These are phyloP conservation scores for Dryobotodes eremita DNA, from an alignment of 2,888 invertebrate species.

Conservation along the genomic window DNA sequence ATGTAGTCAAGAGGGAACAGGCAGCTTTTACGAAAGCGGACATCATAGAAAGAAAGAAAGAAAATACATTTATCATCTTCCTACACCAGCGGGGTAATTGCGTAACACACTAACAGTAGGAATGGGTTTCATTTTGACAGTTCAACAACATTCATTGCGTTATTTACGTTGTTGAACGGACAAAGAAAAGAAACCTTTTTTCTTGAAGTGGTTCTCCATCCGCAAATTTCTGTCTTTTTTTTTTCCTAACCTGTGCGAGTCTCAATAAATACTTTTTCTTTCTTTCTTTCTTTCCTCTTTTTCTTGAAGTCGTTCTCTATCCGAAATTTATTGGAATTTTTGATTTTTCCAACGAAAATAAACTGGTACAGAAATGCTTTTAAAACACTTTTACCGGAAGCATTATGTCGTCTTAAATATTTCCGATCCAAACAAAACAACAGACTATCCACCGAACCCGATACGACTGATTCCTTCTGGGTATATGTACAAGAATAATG, in stretches of 20 bases:
- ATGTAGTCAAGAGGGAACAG: not conserved
- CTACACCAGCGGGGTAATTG: not conserved
- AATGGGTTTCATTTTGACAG: no score
- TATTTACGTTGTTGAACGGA: no score
- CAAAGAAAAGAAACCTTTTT: not conserved
- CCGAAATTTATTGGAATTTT: not conserved
- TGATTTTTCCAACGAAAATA: no score
- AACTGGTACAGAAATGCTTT: not conserved
- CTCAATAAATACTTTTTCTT: no score
- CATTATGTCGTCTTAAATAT: constrained; percentile 16
- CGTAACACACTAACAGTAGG: no score
- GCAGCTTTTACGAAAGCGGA: not conserved
- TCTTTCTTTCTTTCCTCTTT: no score
- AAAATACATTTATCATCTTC: no score
- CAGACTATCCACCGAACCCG: constrained; percentile 7
- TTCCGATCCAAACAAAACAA: constrained; percentile 25
- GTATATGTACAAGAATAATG: constrained; percentile 69
- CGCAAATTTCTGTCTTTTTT: no score
- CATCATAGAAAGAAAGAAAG: no score
- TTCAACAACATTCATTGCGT: no score
- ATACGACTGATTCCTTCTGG: constrained; percentile 48
- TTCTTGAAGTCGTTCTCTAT: not conserved
- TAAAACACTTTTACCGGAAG: constrained; percentile 2
- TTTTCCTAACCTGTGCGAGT: no score
- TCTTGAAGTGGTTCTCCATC: not conserved